A percentile compares a stretch with the other conserved stretches of the same genome.
These are phyloP conservation scores for Octopus sinensis DNA, from an alignment of 1,140 invertebrate species.

Conservation along the genomic window DNA sequence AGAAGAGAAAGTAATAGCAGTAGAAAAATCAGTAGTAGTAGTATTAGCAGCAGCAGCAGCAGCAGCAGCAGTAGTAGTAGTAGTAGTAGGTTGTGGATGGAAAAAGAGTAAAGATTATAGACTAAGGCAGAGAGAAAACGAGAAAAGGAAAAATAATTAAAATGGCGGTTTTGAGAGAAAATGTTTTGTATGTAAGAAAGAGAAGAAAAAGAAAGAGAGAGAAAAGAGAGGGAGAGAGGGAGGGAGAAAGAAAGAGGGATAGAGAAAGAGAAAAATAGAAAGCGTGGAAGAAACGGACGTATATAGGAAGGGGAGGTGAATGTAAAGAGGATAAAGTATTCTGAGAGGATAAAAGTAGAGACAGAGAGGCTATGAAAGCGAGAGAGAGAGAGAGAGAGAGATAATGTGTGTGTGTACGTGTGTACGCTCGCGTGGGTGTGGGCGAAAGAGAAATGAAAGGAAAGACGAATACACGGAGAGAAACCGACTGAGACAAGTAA, in stretches of 20 bases:
- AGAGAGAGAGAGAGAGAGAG: neutral
- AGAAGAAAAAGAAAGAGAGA: neutral
- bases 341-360: neutral
- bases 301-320: neutral
- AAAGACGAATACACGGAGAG: too few species aligned
- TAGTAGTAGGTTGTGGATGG: too few species aligned
- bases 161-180: neutral
- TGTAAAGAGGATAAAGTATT: neutral
- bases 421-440: too few species aligned
- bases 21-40: too few species aligned
- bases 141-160: neutral
- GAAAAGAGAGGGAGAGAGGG: neutral
- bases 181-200: neutral
- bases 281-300: neutral
- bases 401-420: too few species aligned
- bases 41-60: too few species aligned
- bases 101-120: neutral
- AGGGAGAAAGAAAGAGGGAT: neutral
- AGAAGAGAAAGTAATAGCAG: neutral
- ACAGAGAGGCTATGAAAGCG: neutral
- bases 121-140: neutral
- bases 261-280: neutral
- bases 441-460: too few species aligned
- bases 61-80: too few species aligned
- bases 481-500: too few species aligned